A percentile compares a stretch with the other conserved stretches of the same genome.
These are phyloP conservation scores for Drosophila pachea DNA, from an alignment of 1,140 invertebrate species.

Conservation along the genomic window DNA sequence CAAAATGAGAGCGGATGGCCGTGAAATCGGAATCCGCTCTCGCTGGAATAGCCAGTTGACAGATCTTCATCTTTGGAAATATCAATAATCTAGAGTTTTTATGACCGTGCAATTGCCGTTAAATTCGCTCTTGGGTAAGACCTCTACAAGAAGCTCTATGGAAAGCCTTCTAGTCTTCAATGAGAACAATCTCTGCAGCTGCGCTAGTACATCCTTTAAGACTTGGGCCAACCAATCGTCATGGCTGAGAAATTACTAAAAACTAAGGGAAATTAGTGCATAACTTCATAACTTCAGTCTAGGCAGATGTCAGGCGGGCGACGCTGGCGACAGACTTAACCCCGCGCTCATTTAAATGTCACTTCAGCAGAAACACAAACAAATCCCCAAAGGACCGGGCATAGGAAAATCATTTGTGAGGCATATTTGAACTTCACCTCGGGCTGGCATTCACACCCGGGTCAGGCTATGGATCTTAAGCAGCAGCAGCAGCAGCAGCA, in stretches of 20 bases:
- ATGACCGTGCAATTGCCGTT: slow-evolving; percentile 59
- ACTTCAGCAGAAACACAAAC: slow-evolving; percentile 59
- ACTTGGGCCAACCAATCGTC: slow-evolving; percentile 44
- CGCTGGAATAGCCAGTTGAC: slow-evolving; percentile 7
- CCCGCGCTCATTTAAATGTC: slow-evolving; percentile 65
- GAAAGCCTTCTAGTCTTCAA: background rate
- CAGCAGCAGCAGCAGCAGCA: slow-evolving; percentile 46
- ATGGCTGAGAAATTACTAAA: slow-evolving; percentile 49
- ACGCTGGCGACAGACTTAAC: slow-evolving; percentile 41
- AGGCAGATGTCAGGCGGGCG: slow-evolving; percentile 62
- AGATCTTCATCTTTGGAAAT: slow-evolving; percentile 21
- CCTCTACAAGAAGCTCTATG: background rate
- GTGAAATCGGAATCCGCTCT: slow-evolving; percentile 57
- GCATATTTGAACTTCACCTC: slow-evolving; percentile 32
- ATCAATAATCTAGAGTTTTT: slow-evolving; percentile 26
- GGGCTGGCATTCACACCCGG: slow-evolving; percentile 20
- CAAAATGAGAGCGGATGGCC: slow-evolving; percentile 39
- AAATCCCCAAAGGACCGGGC: slow-evolving; percentile 60
- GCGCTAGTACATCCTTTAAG: slow-evolving; percentile 5
- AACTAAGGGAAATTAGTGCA: slow-evolving; percentile 64
- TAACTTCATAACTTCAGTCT: slow-evolving; percentile 47
- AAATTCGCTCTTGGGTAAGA: slow-evolving; percentile 34
- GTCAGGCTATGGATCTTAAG: slow-evolving; percentile 22
- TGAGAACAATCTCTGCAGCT: no score
- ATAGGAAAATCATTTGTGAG: slow-evolving; percentile 69